A percentile compares a stretch with the other conserved stretches of the same genome.
These are phyloP conservation scores for Diadophis punctatus DNA, from an alignment of 2,113 vertebrate genomes.

Conservation along the genomic window DNA sequence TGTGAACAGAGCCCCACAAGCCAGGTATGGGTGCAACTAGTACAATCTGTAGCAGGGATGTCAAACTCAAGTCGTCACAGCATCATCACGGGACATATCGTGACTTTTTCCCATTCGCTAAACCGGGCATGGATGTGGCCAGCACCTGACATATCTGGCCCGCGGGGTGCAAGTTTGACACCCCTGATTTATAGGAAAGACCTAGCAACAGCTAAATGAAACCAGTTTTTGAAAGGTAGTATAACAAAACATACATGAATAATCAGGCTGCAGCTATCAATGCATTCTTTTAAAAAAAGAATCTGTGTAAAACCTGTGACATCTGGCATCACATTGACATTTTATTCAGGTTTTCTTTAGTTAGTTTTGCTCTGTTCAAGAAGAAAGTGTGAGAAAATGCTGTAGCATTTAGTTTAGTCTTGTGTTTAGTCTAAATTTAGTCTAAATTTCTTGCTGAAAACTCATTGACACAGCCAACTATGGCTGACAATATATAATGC, in stretches of 20 bases:
- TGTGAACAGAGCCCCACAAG: too few relatives aligned
- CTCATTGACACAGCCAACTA: conserved; percentile 15
- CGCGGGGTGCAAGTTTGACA: too few relatives aligned
- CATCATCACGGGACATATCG: too few relatives aligned
- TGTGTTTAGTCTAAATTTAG: neutral
- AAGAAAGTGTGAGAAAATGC: conserved; percentile 10
- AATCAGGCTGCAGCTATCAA: neutral
- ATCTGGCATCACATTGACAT: neutral
- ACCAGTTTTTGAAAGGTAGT: neutral
- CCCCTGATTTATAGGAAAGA: neutral
- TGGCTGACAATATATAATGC: neutral
- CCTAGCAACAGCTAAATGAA: neutral
- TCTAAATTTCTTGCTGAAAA: conserved; percentile 10
- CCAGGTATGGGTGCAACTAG: too few relatives aligned
- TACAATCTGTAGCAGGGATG: neutral
- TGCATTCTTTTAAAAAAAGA: neutral
- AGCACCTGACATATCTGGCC: too few relatives aligned
- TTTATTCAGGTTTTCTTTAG: neutral
- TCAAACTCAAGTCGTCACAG: too few relatives aligned
- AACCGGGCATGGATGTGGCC: too few relatives aligned
- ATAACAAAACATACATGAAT: neutral
- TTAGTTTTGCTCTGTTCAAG: neutral
- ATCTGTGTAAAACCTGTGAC: neutral
- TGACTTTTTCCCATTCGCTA: too few relatives aligned
- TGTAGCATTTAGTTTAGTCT: neutral